These are phyloP conservation scores for Triplophysa dalaica DNA, from an alignment of 2,113 vertebrate genomes.

Conservation along the genomic window DNA sequence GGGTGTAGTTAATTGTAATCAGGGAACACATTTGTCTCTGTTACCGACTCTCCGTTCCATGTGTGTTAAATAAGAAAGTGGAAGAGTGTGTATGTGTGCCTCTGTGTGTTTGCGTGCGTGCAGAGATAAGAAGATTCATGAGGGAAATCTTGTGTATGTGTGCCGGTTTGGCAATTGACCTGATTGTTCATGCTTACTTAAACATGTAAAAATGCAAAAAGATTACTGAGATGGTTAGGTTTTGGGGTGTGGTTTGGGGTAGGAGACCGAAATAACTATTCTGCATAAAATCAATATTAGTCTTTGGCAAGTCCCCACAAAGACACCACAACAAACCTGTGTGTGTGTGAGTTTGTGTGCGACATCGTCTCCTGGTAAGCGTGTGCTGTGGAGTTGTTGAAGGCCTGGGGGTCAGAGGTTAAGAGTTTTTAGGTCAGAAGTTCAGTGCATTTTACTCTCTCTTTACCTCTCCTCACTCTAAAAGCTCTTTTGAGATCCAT, in stretches of 20 bases:
- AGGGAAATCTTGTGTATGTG: constrained; percentile 45
- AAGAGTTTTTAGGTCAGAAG: constrained; percentile 74
- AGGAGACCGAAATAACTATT: too few species aligned
- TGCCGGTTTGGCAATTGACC: too few species aligned
- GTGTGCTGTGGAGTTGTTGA: constrained; percentile 65
- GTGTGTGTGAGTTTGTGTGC: constrained; percentile 58
- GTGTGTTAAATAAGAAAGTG: constrained; percentile 62
- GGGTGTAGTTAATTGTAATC: constrained; percentile 77
- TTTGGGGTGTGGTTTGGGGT: too few species aligned
- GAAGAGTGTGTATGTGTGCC: constrained; percentile 53
- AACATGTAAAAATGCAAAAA: too few species aligned
- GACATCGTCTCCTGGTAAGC: constrained; percentile 56
- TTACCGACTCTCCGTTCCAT: constrained; percentile 55
- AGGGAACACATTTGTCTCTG: constrained; percentile 68
- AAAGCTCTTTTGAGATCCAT: constrained; percentile 74
- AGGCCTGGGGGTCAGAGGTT: constrained; percentile 70
- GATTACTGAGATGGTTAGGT: too few species aligned
- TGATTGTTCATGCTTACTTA: too few species aligned
- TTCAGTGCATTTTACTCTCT: constrained; percentile 74
- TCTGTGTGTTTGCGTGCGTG: constrained; percentile 52
- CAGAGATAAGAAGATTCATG: constrained; percentile 37
- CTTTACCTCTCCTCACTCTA: constrained; percentile 67
- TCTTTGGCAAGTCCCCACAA: background rate
- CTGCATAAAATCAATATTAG: too few species aligned
- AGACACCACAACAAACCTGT: background rate